Base-by-base conservation (phyloP, 2,797 vertebrate genomes). In the Muscicapa striata region DNA sequence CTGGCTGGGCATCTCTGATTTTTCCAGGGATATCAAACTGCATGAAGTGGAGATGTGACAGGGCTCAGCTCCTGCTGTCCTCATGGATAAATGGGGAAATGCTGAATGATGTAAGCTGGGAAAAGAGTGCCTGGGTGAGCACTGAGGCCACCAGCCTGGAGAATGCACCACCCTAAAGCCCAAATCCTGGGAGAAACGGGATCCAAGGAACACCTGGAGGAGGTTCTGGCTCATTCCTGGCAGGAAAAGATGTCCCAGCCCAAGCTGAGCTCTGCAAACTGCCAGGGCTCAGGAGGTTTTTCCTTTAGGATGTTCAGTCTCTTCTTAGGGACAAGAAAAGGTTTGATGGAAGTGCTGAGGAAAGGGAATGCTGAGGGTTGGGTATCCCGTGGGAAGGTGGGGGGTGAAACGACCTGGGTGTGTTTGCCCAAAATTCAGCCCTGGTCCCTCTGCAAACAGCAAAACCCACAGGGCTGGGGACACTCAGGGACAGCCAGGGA, bases 371-470 rank as follows among this genome's bases (percentile, higher is more conserved):
- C 40, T 7, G 15, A 59, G 46, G 36, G 32, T 32, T 57, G 17
- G 1, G 41, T 12, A 29, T 3, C 21, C 32, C 24, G 32, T 11
- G 62, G 40, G 72, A 58, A 73, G 1, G 52, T 4, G 51, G 30
- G 1, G 49, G 58, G 38, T 16, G 55, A 3, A 22, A 68, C 11
- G 3, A 7, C 8, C 26, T 5, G 27, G 36, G 17, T 1, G 58
- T 7, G 61, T 10, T 91, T 78, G 23, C 45, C 9, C 15, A 11
- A 26, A 46, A 1, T 1, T 13, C 5, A 2, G 1, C 3, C n/a
- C 20, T 16, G 80, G 29, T 9, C 49, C 16, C 16, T 29, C 27
- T 51, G 27, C 49, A 51, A 51, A 29, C 27, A 51, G 49, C 49
- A 51, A 17, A 51, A 51, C 49, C 49, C 49, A 17, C 49, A 51